A percentile compares a stretch with the other conserved stretches of the same genome.
Conservation (phyloP, 2,113 vertebrate genomes). For the Hymenochirus boettgeri region DNA sequence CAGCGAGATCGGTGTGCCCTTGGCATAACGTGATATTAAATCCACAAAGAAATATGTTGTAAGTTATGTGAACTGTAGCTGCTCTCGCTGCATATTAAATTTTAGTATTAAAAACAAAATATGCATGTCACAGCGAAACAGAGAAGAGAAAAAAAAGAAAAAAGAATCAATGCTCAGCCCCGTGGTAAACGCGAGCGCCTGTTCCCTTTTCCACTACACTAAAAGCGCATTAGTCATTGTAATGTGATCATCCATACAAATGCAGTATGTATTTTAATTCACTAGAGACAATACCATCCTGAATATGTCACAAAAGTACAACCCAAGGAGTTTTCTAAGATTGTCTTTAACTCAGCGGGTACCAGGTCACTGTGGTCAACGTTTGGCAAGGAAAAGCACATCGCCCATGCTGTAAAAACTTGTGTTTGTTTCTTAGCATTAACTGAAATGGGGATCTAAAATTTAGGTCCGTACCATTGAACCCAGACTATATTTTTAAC, state of each 20-base stretch:
- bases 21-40: slow-evolving; percentile 23
- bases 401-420: too few species aligned
- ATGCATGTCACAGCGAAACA: background rate
- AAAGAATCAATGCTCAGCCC: background rate
- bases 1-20: slow-evolving; percentile 20
- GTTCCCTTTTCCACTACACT: background rate
- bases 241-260: background rate
- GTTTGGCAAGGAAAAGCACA: too few species aligned
- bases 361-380: too few species aligned
- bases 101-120: slow-evolving; percentile 4
- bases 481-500: too few species aligned
- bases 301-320: too few species aligned
- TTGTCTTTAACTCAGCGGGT: too few species aligned
- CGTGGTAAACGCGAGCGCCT: background rate
- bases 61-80: background rate
- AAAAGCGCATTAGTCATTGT: slow-evolving; percentile 5
- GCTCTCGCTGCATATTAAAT: slow-evolving; percentile 25
- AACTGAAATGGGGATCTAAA: too few species aligned
- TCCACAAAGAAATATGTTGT: slow-evolving; percentile 17
- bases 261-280: background rate
- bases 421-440: too few species aligned
- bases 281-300: too few species aligned
- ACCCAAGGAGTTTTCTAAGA: too few species aligned
- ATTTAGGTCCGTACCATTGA: too few species aligned
- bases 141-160: background rate